phyloP scores from a whole-genome alignment of 2,888 invertebrate species.

The Eristalis pertinax region DNA sequence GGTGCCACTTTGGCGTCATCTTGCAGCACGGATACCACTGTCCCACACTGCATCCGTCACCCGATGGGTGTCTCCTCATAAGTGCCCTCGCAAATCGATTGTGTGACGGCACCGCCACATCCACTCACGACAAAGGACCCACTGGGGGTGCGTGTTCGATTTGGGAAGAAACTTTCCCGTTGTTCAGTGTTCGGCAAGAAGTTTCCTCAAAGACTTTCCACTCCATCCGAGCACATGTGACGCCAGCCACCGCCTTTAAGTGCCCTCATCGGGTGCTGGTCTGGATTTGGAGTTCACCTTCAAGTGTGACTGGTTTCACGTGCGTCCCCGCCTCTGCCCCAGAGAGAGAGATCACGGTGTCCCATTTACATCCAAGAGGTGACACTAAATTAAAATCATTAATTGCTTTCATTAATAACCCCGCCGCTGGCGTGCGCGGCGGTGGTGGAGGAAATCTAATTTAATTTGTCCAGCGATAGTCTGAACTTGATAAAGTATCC shows the following conservation, averaged over 20 bases:
- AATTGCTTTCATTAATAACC: constrained; percentile 59
- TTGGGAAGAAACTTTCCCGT: constrained; percentile 49
- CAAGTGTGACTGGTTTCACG: constrained; percentile 8
- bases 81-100: constrained; percentile 24
- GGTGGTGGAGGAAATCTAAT: constrained; percentile 46
- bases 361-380: constrained; percentile 30
- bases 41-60: not conserved
- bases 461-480: constrained; percentile 54
- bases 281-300: constrained; percentile 5
- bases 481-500: constrained; percentile 49
- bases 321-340: not conserved
- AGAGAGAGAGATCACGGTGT: constrained; percentile 3
- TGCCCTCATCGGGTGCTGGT: constrained; percentile 31
- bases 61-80: not conserved
- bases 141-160: constrained; percentile 58
- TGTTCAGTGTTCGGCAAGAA: constrained; percentile 34
- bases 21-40: constrained; percentile 30
- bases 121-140: constrained; percentile 46
- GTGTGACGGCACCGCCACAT: constrained; percentile 34
- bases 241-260: constrained; percentile 17
- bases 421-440: constrained; percentile 17
- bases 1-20: constrained; percentile 50
- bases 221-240: constrained; percentile 20
- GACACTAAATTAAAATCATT: constrained; percentile 56
- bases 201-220: constrained; percentile 34